Evolutionary conservation across 2,888 invertebrate genomes (phyloP).

Genomic region (Caenorhabditis japonica): DNA sequence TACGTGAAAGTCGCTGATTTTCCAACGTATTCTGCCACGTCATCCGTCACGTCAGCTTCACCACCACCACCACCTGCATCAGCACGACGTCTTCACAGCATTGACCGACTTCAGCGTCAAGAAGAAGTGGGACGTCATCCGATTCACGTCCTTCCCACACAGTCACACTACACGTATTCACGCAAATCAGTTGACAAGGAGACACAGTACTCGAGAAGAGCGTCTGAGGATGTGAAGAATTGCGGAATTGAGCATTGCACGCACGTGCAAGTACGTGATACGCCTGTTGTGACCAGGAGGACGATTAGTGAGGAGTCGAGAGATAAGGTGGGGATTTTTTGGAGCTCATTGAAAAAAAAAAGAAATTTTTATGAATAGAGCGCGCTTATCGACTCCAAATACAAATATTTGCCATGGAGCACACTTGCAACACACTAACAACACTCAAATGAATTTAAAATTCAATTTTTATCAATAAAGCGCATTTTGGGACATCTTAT

Average conservation of each 20-base stretch:
- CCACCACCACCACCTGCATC: background rate
- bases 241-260: constrained; percentile 48
- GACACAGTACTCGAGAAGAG: constrained; percentile 25
- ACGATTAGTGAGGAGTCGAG: constrained; percentile 7
- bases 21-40: constrained; percentile 21
- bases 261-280: constrained; percentile 32
- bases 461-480: too few species aligned
- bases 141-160: constrained; percentile 8
- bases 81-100: too few species aligned
- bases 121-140: constrained; percentile 32
- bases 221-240: constrained; percentile 8
- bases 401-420: too few species aligned
- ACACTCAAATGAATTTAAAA: too few species aligned
- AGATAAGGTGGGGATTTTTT: constrained; percentile 14
- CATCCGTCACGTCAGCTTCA: background rate
- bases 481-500: too few species aligned
- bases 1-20: constrained; percentile 19
- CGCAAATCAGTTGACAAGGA: background rate
- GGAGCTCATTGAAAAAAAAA: too few species aligned
- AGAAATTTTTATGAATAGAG: too few species aligned
- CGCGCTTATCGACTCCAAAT: too few species aligned
- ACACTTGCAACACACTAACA: too few species aligned
- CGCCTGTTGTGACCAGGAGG: constrained; percentile 12
- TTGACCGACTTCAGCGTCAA: constrained; percentile 21
- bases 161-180: constrained; percentile 5